phyloP scores from a whole-genome alignment of 2,888 invertebrate genomes.

The Sinhomidia bicolor region DNA sequence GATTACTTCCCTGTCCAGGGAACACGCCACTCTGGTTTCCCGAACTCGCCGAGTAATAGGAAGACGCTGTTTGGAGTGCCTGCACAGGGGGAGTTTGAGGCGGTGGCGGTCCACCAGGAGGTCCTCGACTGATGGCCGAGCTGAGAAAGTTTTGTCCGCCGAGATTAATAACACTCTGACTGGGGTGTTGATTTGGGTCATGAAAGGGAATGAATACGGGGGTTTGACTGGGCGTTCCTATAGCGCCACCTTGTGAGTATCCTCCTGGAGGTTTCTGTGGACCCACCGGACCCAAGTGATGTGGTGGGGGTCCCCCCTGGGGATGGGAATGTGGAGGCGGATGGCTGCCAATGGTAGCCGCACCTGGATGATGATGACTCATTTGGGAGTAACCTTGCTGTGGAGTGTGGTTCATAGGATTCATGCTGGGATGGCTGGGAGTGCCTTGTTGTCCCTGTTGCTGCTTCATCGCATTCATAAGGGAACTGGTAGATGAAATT shows the following conservation, averaged over 20 bases:
- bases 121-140: constrained; percentile 75
- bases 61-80: constrained; percentile 71
- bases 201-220: constrained; percentile 75
- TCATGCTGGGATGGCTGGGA: constrained; percentile 72
- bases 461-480: constrained; percentile 69
- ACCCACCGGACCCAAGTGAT: constrained; percentile 74
- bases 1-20: constrained; percentile 65
- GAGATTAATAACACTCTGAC: constrained; percentile 72
- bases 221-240: constrained; percentile 71
- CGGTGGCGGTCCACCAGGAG: constrained; percentile 76
- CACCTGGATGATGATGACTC: constrained; percentile 75
- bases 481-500: constrained; percentile 69
- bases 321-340: constrained; percentile 63
- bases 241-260: constrained; percentile 76
- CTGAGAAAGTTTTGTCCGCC: constrained; percentile 75
- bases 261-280: constrained; percentile 71
- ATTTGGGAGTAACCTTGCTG: constrained; percentile 78
- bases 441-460: constrained; percentile 66
- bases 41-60: constrained; percentile 76
- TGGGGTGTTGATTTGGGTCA: constrained; percentile 60
- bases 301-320: constrained; percentile 44
- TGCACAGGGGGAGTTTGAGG: constrained; percentile 78
- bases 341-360: background rate
- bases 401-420: constrained; percentile 1
- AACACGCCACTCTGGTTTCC: constrained; percentile 76